Conservation (phyloP, 2,113 vertebrate genomes). For the Nibea coibor region DNA sequence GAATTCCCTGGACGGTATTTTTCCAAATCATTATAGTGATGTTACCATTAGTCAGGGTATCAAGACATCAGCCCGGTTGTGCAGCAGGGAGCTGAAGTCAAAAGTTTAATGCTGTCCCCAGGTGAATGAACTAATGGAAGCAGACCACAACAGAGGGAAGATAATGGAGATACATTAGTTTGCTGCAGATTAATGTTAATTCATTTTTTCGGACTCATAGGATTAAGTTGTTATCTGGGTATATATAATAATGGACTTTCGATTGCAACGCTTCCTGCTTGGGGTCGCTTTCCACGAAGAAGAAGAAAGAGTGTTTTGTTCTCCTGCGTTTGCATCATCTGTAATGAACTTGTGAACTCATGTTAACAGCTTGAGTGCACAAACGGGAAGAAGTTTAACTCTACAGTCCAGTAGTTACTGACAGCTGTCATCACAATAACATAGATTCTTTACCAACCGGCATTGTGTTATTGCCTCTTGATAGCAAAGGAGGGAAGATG, state of each 20-base stretch:
- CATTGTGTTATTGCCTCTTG: slow-evolving; percentile 27
- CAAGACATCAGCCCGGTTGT: not conserved
- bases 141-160: not conserved
- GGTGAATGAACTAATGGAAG: slow-evolving; percentile 17
- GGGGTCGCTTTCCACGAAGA: slow-evolving; percentile 1
- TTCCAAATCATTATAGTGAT: not conserved
- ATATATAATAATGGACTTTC: slow-evolving; percentile 28
- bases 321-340: slow-evolving; percentile 3
- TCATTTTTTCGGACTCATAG: slow-evolving; percentile 1
- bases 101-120: not conserved
- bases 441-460: slow-evolving; percentile 9
- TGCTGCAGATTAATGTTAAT: slow-evolving; percentile 24
- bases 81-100: slow-evolving; percentile 5
- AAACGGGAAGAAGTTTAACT: slow-evolving; percentile 4
- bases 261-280: slow-evolving; percentile 6
- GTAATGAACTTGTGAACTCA: slow-evolving; percentile 22
- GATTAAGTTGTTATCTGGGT: slow-evolving; percentile 27
- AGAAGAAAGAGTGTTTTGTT: slow-evolving; percentile 12
- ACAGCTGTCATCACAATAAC: slow-evolving; percentile 29
- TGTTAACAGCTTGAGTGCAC: slow-evolving; percentile 5
- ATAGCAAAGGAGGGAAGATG: slow-evolving; percentile 18
- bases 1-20: not conserved
- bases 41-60: not conserved
- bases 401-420: not conserved
- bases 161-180: slow-evolving; percentile 39